Base-by-base conservation (phyloP, 1,140 invertebrate species). In the Oppia nitens region DNA sequence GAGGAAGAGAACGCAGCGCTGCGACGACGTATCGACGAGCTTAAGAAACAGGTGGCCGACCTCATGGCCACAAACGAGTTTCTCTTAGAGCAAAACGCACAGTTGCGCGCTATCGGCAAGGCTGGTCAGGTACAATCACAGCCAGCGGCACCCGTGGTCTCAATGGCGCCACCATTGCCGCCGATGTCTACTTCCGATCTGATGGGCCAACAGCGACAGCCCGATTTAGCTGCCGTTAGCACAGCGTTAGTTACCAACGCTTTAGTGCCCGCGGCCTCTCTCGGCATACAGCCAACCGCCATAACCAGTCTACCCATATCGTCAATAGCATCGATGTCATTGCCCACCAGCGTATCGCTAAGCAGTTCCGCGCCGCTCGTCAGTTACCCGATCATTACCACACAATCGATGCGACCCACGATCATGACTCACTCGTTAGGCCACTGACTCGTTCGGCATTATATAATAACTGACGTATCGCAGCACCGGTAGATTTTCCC, bases 51-150 rank as follows among this genome's bases (percentile, higher is more conserved):
- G 67, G 77, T 81, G 2, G 75, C 76, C 28, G 82, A 84, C 67
- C 68, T 85, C 50, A 81, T 80, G n/a, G 82, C 83, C 4, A 83
- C 84, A 2, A 87, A 86, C 69, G 83, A 86, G 68, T 85, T 85
- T 68, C 73, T 87, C 0, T 67, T 87, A 51, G 83, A 85, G 64
- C 84, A 87, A 72, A 87, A 87, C 70, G 83, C 83, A 11, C 79
- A 83, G 51, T 71, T 85, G 55, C 74, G 84, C 51, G 76, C 84
- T 59, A 77, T 20, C 11, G 14, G 9, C 14, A 14, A 21, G 40
- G 54, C 20, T 47, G 54, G 14, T 12, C n/a, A 17, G 25, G 14
- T 29, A 49, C 25, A 14, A 14, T 17, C 20, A 47, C 17, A 9
- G 17, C 17, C 25, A n/a, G 32, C 45, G n/a, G 40, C 55, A n/a